Conservation (phyloP, 2,797 vertebrate species). For the Rhabdomys pumilio region DNA sequence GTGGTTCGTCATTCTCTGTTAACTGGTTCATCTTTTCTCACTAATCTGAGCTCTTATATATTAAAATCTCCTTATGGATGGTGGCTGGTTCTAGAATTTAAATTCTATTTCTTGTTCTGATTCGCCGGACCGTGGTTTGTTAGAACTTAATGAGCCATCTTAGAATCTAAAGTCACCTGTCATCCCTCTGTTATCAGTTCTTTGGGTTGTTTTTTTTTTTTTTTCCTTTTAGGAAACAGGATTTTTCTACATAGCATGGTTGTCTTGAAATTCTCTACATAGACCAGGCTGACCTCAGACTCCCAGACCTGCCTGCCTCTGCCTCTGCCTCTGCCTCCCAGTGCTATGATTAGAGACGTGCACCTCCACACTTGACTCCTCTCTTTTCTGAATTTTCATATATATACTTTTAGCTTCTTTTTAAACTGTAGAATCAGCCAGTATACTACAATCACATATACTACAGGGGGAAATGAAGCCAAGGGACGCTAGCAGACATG, state of each 20-base stretch:
- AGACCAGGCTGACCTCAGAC: background rate
- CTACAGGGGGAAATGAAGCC: background rate
- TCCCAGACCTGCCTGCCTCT: background rate
- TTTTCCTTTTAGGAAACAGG: background rate
- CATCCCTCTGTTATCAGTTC: background rate
- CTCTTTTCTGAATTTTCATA: background rate
- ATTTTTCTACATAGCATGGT: background rate
- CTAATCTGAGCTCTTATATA: background rate
- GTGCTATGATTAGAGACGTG: background rate
- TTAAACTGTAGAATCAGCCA: background rate
- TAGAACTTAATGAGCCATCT: background rate
- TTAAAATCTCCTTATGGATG: background rate
- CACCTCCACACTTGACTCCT: background rate
- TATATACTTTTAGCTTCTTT: background rate
- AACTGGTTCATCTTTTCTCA: background rate
- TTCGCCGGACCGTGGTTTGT: background rate
- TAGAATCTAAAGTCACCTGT: background rate
- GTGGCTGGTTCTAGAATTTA: background rate
- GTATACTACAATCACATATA: background rate
- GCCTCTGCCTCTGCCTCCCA: background rate
- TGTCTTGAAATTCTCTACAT: background rate
- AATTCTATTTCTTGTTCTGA: slow-evolving; percentile 22
- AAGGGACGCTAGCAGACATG: background rate
- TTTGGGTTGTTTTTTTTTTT: background rate
- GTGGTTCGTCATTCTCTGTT: background rate